Percentiles rank a stretch among this genome's conserved stretches.
Conservation (phyloP, 2,888 invertebrate genomes). For the Lasioglossum malachurum region DNA sequence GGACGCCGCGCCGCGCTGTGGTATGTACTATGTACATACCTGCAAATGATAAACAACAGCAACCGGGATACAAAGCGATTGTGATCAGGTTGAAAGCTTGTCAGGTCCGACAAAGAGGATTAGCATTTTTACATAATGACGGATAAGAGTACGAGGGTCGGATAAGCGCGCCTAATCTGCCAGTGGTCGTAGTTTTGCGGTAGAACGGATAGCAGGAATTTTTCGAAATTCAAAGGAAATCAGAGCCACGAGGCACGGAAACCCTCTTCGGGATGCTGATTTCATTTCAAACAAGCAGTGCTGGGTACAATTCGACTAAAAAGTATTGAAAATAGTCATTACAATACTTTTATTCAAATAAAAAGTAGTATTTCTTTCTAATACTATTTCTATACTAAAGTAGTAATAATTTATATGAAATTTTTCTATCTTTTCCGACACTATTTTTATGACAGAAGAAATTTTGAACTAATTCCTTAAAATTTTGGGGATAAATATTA, state of each 20-base stretch:
- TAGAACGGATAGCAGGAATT: constrained; percentile 47
- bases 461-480: no score
- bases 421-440: no score
- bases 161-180: constrained; percentile 64
- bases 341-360: no score
- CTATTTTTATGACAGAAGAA: no score
- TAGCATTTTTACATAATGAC: constrained; percentile 72
- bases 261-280: neutral
- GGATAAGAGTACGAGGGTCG: constrained; percentile 59
- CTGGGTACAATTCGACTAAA: no score
- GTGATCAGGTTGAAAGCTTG: constrained; percentile 17
- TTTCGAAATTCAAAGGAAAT: constrained; percentile 36
- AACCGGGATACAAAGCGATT: constrained; percentile 26
- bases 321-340: no score
- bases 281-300: neutral
- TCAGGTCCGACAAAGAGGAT: constrained; percentile 69
- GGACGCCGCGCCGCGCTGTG: neutral
- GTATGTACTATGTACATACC: constrained; percentile 28
- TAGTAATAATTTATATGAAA: no score
- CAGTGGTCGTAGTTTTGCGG: constrained; percentile 54
- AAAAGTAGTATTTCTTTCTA: no score
- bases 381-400: no score
- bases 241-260: neutral
- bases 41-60: constrained; percentile 35
- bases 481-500: no score